Base-by-base conservation (phyloP, 2,113 vertebrate species). In the Lichenostomus cassidix region DNA sequence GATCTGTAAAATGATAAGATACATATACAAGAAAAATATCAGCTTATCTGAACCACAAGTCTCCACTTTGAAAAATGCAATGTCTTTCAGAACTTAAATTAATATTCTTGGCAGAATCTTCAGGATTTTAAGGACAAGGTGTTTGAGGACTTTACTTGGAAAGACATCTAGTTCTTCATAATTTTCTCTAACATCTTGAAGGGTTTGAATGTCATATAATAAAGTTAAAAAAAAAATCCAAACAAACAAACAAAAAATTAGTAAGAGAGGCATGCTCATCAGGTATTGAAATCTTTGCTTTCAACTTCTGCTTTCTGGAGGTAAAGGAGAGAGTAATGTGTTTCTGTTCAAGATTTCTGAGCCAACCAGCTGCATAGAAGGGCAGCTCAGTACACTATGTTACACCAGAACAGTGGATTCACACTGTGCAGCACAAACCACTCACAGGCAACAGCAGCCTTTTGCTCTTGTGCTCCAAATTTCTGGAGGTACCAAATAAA, bases 371-470 rank as follows among this genome's bases (percentile, higher is more conserved):
- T 74, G 15, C 37, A 27, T 39, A 55, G 8, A n/a, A 85, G 39
- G 18, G 11, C 27, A 87, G 2, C 15, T 47, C 14, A 31, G 21
- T 55, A 37, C 17, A 31, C 5, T 2, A 2, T 8, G 21, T 29
- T 63, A 50, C 33, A 63, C 7, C 49, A 7, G 9, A 10, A 46
- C 25, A 56, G 22, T 35, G 86, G 78, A 52, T 39, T 14, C 50
- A 59, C 29, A 29, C 8, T 58, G 12, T 1, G 1, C 28, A 82
- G 46, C 16, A 74, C 27, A 78, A 82, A 31, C 5, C 23, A 58
- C 19, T 29, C 31, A 29, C 0, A 0, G 3, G 2, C 10, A 59
- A 20, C 58, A 55, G 12, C 18, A 55, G 15, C 5, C 58, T 12
- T 59, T 71, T 83, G 24, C 2, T 19, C 17, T 69, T 31, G 25